A percentile compares a stretch with the other conserved stretches of the same genome.
Conservation (phyloP, 2,888 invertebrate species). For the Cephus pulcher region DNA sequence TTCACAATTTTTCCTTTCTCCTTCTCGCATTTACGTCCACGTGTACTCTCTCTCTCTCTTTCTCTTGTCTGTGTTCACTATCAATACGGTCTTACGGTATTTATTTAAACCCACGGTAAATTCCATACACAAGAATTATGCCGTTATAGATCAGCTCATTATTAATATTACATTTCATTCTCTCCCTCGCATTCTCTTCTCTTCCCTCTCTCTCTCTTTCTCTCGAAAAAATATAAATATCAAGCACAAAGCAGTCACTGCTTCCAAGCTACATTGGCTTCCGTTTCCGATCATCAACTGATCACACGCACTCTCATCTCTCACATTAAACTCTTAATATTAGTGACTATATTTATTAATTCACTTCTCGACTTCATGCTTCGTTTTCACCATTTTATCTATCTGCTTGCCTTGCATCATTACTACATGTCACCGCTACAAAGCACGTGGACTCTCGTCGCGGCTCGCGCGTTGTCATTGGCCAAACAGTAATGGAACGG, state of each 20-base stretch:
- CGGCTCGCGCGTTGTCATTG: neutral
- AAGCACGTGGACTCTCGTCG: neutral
- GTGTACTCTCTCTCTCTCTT: neutral
- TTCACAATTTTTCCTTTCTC: slow-evolving; percentile 16
- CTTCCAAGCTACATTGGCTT: slow-evolving; percentile 21
- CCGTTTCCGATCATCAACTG: slow-evolving; percentile 28
- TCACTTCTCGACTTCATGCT: slow-evolving; percentile 1
- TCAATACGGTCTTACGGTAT: neutral
- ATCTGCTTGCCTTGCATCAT: neutral
- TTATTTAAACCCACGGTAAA: slow-evolving; percentile 12
- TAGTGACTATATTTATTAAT: slow-evolving; percentile 57
- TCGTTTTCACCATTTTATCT: neutral
- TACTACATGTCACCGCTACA: neutral
- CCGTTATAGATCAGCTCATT: slow-evolving; percentile 37
- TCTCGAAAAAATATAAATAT: slow-evolving; percentile 61
- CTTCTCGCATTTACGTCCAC: slow-evolving; percentile 16
- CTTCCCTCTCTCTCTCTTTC: slow-evolving; percentile 23
- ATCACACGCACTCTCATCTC: slow-evolving; percentile 25
- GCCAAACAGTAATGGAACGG: neutral
- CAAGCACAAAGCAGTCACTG: slow-evolving; percentile 57
- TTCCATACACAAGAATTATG: slow-evolving; percentile 24
- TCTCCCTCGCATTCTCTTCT: neutral
- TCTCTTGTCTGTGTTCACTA: slow-evolving; percentile 16
- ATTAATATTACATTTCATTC: slow-evolving; percentile 36
- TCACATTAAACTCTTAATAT: slow-evolving; percentile 50